Evolutionary conservation across 2,113 vertebrate species (phyloP).

Genomic region (Paradoxurus hermaphroditus): DNA sequence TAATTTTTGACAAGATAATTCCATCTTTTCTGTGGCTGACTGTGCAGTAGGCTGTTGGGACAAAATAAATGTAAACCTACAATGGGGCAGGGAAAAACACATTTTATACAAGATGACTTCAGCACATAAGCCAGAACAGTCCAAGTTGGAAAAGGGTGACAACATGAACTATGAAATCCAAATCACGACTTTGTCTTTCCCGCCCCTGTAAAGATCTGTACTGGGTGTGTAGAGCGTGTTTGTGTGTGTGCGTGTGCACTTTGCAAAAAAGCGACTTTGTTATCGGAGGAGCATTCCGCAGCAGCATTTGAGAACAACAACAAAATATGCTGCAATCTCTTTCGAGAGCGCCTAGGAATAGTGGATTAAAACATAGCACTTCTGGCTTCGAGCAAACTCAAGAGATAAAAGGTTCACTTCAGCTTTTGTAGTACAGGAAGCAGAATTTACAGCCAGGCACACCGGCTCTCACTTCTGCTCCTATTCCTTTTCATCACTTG

Average conservation of each 20-base stretch:
- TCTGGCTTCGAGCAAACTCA: neutral
- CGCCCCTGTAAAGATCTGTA: rapidly evolving
- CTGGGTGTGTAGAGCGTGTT: rapidly evolving
- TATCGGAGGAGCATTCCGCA: rapidly evolving
- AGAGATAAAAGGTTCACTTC: neutral
- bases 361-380: neutral
- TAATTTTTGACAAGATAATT: slow-evolving; percentile 66
- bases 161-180: neutral
- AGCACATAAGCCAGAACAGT: neutral
- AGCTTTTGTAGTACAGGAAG: rapidly evolving
- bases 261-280: neutral
- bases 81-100: neutral
- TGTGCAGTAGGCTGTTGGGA: neutral
- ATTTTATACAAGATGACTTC: neutral
- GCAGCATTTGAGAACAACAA: neutral
- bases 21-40: slow-evolving; percentile 26
- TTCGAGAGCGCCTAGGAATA: neutral
- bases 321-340: neutral
- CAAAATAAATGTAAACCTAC: neutral
- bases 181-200: neutral
- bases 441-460: neutral
- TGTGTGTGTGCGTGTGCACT: rapidly evolving
- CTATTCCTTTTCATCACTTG: neutral
- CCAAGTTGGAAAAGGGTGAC: neutral
- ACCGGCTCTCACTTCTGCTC: neutral